phyloP scores from a whole-genome alignment of 1,140 invertebrate genomes.

The Ceratina japonica region DNA sequence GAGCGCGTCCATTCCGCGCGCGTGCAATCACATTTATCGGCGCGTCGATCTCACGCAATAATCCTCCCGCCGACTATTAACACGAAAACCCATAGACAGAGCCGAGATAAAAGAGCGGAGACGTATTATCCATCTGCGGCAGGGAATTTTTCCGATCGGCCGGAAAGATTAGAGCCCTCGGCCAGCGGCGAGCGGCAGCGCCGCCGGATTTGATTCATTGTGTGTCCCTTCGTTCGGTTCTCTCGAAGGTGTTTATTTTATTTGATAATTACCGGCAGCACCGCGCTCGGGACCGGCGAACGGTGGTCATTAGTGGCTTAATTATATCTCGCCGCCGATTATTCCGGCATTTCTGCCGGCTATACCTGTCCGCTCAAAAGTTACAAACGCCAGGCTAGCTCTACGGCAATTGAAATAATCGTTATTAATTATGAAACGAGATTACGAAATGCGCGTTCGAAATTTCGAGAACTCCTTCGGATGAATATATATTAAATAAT shows the following conservation, averaged over 20 bases:
- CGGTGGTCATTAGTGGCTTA: conserved; percentile 73
- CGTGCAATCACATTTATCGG: conserved; percentile 38
- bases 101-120: background rate
- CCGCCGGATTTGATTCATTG: conserved; percentile 55
- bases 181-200: background rate
- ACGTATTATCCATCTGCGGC: background rate
- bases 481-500: no score
- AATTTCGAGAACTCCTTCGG: no score
- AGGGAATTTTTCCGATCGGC: conserved; percentile 34
- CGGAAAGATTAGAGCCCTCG: conserved; percentile 30
- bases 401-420: background rate
- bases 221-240: conserved; percentile 51
- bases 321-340: conserved; percentile 72
- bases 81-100: conserved; percentile 27
- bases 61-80: conserved; percentile 1
- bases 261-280: conserved; percentile 67
- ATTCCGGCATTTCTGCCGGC: conserved; percentile 62
- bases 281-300: conserved; percentile 35
- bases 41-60: conserved; percentile 27
- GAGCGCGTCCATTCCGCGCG: conserved; percentile 20
- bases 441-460: no score
- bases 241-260: conserved; percentile 70
- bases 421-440: no score
- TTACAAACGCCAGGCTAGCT: background rate
- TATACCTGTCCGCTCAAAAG: conserved; percentile 11